Base-by-base conservation (phyloP, 2,113 vertebrate genomes). In the Nanorana parkeri region DNA sequence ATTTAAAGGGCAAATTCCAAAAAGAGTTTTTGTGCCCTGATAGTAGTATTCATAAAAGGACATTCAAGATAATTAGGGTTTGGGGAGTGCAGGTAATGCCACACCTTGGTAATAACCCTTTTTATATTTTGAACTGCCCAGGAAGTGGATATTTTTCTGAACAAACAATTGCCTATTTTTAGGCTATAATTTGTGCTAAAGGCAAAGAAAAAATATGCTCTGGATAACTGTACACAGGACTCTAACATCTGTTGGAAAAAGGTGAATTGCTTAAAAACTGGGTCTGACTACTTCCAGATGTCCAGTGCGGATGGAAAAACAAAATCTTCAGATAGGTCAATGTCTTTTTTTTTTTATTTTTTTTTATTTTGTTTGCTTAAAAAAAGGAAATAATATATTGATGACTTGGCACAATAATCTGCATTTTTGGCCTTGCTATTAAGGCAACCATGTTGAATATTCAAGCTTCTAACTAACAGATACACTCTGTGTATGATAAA, bases 251-350 rank as follows among this genome's bases (percentile, higher is more conserved):
- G 69, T 52, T 71, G 56, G 52, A 36, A 68, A 6, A 81, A 81
- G 69, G 79, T 81, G 69, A 81, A 65, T 81, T 55, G 32, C 51
- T 65, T 52, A 54, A 63, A 58, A 7, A 66, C 6, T 17, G 36
- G 68, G 60, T 66, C 79, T 81, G 69, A 81, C 68, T 81, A 20
- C 26, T 81, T 81, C 79, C 79, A 81, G 68, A 81, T 81, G 79
- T 81, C 26, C 28, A 2, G 4, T 64, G 68, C 41, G 66, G 24
- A 60, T 23, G 54, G 32, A 61, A 19, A 73, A 55, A 15, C n/a
- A n/a, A n/a, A n/a, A n/a, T n/a, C n/a, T n/a, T n/a, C n/a, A n/a
- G n/a, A n/a, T n/a, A n/a, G n/a, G n/a, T n/a, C n/a, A n/a, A n/a
- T n/a, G n/a, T n/a, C n/a, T n/a, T n/a, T n/a, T n/a, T n/a, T n/a